Base-by-base conservation (phyloP, 2,113 vertebrate species). In the Speoplatyrhinus poulsoni region DNA sequence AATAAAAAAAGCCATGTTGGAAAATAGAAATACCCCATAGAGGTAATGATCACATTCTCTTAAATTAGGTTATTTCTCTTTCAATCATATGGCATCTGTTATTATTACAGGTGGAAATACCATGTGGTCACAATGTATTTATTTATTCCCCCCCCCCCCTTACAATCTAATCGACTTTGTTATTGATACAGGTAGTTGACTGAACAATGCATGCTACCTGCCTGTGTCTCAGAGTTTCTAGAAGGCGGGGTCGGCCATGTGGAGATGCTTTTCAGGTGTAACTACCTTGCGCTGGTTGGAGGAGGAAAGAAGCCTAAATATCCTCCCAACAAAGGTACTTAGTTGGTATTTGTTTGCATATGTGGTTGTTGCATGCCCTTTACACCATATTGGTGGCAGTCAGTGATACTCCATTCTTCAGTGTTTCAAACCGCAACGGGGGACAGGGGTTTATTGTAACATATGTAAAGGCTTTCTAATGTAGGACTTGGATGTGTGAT, bases 241-340 rank as follows among this genome's bases (percentile, higher is more conserved):
- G 98, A 99, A 87, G 98, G 98, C 7, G 98, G 98, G 12, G 93
- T 99, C 0, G 96, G 96, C 83, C 97, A 99, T 0, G 95, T 99
- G 0, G 98, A 99, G 84, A 99, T 99, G 98, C 82, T 99, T 60
- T 99, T 99, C 58, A 95, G 98, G 69, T 99, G 98, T 90, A 99
- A 99, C 90, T 99, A 99, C 77, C 91, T 99, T 79, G 98, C 98
- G 1, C 90, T 99, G 0, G 98, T 99, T 15, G 98, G 98, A 77
- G 98, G 98, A 82, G 98, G 98, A 32, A 99, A 98, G 79, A 99
- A 98, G 80, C 98, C 98, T 0, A 99, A 99, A 75, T 99, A 99
- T 60, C 98, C 98, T 46, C 97, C 98, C 15, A 99, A 99, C 87
- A 99, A 98, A 99, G 98, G 98, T 99, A 90, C 41, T n/a, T n/a